Evolutionary conservation across 2,113 vertebrate species (phyloP), one percentile per base, ranked within the genome.

Genomic region (Synodontis membranacea): DNA sequence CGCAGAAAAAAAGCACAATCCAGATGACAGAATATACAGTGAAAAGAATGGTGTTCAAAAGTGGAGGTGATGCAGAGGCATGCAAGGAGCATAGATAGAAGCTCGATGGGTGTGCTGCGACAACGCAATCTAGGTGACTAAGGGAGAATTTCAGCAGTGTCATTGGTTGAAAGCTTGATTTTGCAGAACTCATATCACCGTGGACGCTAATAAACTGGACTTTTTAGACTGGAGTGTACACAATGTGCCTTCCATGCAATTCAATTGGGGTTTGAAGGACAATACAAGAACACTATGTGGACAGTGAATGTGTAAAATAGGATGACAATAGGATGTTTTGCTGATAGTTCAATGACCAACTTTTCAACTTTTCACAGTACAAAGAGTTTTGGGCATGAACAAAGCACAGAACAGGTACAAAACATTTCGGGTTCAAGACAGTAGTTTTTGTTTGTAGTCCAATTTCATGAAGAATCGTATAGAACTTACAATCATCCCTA

Each of bases 41-140:
- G 84, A 90, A 90, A 92, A 82, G 86, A 88, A 87, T 79, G 60
- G 37, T 66, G 70, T 88, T 89, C 86, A 83, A 83, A 88, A 34
- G 1, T 68, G 88, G 90, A 90, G 90, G 89, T 91, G 84, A 90
- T 85, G 84, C 88, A 91, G 89, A 86, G 82, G 88, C 94, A 94
- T 94, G 94, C 94, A 92, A 91, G 91, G 91, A 90, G 89, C 86
- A 52, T 79, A 80, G 82, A 82, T 84, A 48, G 37, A 72, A 84
- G 83, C 68, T 82, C n/a, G 50, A 75, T 68, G 48, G 62, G 39
- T 23, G 80, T 81, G 64, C 83, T 84, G 64, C 8, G 64, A 60
- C n/a, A 52, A 28, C 10, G 39, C 86, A 84, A 48, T 48, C 76
- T 60, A 46, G 56, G 52, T 11, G 15, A 58, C 34, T 28, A 39